Evolutionary conservation across 1,140 invertebrate species (phyloP), one percentile per base, ranked within the genome.

Genomic region (Micrasema minimum): DNA sequence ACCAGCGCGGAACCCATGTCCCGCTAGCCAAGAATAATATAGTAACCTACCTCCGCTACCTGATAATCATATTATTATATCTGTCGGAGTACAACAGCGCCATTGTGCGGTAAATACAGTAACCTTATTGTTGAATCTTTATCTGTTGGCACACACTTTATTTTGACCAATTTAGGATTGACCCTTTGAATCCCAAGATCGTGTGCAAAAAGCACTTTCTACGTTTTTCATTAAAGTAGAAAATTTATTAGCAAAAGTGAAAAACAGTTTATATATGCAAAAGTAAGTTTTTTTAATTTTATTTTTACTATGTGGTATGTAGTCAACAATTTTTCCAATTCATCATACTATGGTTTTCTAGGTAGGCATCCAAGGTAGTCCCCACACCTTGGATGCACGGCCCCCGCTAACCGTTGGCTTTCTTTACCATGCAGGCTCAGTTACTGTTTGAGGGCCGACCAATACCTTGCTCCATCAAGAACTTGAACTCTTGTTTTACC

Each of bases 1-100:
- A 22, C 35, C 35, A 11, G 55, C n/a, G 55, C 37, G 37, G 35
- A 59, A 59, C 55, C 3, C 16, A 55, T 38, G 55, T 59, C 37
- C 55, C 55, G 55, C 55, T 59, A 59, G 55, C 2, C 55, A 38
- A 38, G 55, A 59, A 59, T 31, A 38, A 59, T 55, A 26, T 31
- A 31, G 3, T 31, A 7, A n/a, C n/a, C n/a, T n/a, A n/a, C n/a
- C 5, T 9, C 10, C 2, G 26, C 3, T 31, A 31, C 26, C 26
- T 7, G 26, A 48, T 48, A 48, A 48, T n/a, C n/a, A n/a, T n/a
- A n/a, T 26, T 14, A 53, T 53, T 26, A 53, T 53, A 10, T 16
- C 18, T 48, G n/a, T 2, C 7, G 48, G 20, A 59, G 37, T 22
- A 53, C 55, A 59, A 20, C 55, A 16, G 55, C 26, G 12, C 37